Base-by-base conservation (phyloP, 2,888 invertebrate genomes). In the Polia nebulosa region DNA sequence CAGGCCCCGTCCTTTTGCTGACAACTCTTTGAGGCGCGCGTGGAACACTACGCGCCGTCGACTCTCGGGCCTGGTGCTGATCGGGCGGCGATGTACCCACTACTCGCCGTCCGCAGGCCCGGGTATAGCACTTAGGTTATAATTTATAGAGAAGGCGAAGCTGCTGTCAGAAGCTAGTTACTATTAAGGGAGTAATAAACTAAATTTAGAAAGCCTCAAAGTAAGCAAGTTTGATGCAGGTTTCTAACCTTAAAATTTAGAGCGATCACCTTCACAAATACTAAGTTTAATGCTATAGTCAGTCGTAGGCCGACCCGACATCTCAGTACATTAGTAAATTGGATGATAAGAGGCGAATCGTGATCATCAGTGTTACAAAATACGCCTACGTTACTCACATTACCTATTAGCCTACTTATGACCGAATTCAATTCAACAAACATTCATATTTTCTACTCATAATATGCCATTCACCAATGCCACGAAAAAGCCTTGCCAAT, bases 261-360 rank as follows among this genome's bases (percentile, higher is more conserved):
- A 44, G 4, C 27, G 25, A 6, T 49, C 41, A 73, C 34, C 60
- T 56, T 56, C 49, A 44, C 20, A 34, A 56, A 60, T 76, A 44
- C 52, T 56, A 13, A 22, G 45, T 57, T 56, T 60, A 45, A 57
- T 29, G 20, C 52, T 25, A 11, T 56, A 60, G 29, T 62, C 52
- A n/a, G 17, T 56, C 49, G 49, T 63, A 51, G 49, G 49, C 8
- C 17, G 34, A 47, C 25, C 45, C 27, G 20, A 72, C 45, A 60
- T 73, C 49, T 72, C 36, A n/a, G 52, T 74, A 74, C 20, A 70
- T 78, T 63, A 66, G 65, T 75, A 66, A 78, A 78, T 78, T 78
- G 78, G 27, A 78, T 78, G 57, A 78, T 66, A 70, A 65, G 59
- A 53, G 69, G 8, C 34, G 22, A 56, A 52, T 57, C 39, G 41